Evolutionary conservation across 2,888 invertebrate species (phyloP).

Genomic region (Leptinotarsa tumamoca): DNA sequence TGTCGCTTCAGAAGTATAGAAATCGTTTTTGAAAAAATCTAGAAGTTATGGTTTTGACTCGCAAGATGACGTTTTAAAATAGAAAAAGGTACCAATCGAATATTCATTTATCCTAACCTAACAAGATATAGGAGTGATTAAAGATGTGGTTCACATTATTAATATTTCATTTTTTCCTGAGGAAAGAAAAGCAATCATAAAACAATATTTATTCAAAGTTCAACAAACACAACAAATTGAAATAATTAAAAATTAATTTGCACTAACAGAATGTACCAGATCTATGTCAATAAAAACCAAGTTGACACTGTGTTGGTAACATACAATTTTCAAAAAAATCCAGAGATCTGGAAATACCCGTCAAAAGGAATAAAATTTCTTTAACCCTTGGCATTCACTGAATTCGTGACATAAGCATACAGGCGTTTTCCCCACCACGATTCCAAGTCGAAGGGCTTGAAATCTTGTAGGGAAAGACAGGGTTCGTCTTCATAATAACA

Average conservation of each 20-base stretch:
- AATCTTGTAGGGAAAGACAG: conserved; percentile 77
- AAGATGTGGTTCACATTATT: no score
- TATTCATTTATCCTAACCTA: no score
- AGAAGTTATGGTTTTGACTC: no score
- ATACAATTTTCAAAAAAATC: conserved; percentile 21
- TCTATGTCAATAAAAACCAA: neutral
- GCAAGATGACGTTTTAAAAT: no score
- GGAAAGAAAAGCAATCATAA: neutral
- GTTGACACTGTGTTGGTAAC: conserved; percentile 10
- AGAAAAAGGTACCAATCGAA: no score
- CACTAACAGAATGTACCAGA: conserved; percentile 10
- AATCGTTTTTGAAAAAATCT: no score
- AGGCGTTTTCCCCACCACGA: conserved; percentile 91
- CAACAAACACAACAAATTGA: conserved; percentile 8
- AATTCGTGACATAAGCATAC: conserved; percentile 87
- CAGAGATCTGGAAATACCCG: conserved; percentile 6
- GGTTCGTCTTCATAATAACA: conserved; percentile 82
- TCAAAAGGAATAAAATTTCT: conserved; percentile 54
- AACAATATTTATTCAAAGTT: conserved; percentile 14
- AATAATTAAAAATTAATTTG: neutral
- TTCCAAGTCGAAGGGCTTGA: conserved; percentile 91
- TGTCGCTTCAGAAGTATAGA: no score
- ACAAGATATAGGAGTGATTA: no score
- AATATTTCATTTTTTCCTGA: neutral
- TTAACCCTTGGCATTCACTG: conserved; percentile 61